Percentiles rank a stretch among this genome's conserved stretches.
Evolutionary conservation across 2,888 invertebrate genomes (phyloP).

Genomic region (Gymnoscelis rufifasciata): DNA sequence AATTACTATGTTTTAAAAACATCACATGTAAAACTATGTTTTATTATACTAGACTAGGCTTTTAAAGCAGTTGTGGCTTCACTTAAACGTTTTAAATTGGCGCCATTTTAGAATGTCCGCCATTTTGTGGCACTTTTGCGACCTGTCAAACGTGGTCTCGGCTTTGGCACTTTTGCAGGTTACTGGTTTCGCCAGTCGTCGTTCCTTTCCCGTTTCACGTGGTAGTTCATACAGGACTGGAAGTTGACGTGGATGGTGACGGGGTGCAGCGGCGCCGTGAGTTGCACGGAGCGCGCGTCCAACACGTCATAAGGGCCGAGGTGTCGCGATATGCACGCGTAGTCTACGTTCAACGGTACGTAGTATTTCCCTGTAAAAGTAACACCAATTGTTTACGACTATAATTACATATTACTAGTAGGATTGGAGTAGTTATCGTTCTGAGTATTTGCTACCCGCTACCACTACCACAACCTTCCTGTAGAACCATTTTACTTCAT

Average conservation of each 20-base stretch:
- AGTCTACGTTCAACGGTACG: constrained; percentile 90
- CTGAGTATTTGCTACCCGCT: too few species aligned
- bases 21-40: background rate
- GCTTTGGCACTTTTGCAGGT: constrained; percentile 8
- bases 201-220: constrained; percentile 52
- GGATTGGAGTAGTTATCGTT: too few species aligned
- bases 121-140: constrained; percentile 7
- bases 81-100: constrained; percentile 3
- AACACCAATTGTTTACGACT: too few species aligned
- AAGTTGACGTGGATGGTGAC: constrained; percentile 95
- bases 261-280: constrained; percentile 86
- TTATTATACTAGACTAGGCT: constrained; percentile 7
- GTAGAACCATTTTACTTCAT: too few species aligned
- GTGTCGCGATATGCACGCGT: constrained; percentile 84
- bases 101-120: constrained; percentile 12
- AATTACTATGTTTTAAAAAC: background rate
- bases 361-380: constrained; percentile 82
- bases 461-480: too few species aligned
- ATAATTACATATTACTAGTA: too few species aligned
- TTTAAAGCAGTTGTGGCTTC: constrained; percentile 7
- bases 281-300: constrained; percentile 74
- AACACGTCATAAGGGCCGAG: constrained; percentile 80
- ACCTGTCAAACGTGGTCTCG: background rate
- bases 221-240: constrained; percentile 65
- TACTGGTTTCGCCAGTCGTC: constrained; percentile 25